A percentile compares a stretch with the other conserved stretches of the same genome.
Conservation (phyloP, 2,113 vertebrate species). For the Pao palembangensis region DNA sequence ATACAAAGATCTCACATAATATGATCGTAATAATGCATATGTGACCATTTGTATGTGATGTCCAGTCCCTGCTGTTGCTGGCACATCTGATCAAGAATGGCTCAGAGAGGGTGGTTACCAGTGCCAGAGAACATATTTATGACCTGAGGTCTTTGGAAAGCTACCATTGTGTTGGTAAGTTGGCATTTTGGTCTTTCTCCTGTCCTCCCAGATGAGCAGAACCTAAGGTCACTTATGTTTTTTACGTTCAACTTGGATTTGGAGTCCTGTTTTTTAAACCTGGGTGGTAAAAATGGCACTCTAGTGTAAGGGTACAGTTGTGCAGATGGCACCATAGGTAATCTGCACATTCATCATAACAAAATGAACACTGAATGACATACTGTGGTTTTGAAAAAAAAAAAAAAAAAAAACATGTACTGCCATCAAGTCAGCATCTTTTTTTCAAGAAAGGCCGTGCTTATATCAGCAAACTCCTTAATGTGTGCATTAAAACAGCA, state of each 20-base stretch:
- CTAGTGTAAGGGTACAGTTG: too few relatives aligned
- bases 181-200: neutral
- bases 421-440: too few relatives aligned
- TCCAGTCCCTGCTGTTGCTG: constrained; percentile 90
- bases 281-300: too few relatives aligned
- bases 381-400: too few relatives aligned
- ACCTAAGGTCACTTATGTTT: constrained; percentile 69
- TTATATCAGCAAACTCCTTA: too few relatives aligned
- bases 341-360: too few relatives aligned
- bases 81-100: constrained; percentile 98
- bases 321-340: too few relatives aligned
- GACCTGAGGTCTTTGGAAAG: constrained; percentile 98
- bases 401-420: too few relatives aligned
- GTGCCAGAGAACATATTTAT: constrained; percentile 97
- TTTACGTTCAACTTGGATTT: constrained; percentile 27
- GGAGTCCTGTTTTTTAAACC: neutral
- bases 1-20: neutral
- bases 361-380: too few relatives aligned
- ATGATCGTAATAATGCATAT: neutral
- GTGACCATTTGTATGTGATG: constrained; percentile 41
- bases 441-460: too few relatives aligned
- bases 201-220: constrained; percentile 15
- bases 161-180: constrained; percentile 96
- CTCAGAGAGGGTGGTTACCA: constrained; percentile 98
- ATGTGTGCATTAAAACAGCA: too few relatives aligned